Percentiles rank a stretch among this genome's conserved stretches.
Conservation (phyloP, 2,888 invertebrate species). For the Ptilodon capucinus region DNA sequence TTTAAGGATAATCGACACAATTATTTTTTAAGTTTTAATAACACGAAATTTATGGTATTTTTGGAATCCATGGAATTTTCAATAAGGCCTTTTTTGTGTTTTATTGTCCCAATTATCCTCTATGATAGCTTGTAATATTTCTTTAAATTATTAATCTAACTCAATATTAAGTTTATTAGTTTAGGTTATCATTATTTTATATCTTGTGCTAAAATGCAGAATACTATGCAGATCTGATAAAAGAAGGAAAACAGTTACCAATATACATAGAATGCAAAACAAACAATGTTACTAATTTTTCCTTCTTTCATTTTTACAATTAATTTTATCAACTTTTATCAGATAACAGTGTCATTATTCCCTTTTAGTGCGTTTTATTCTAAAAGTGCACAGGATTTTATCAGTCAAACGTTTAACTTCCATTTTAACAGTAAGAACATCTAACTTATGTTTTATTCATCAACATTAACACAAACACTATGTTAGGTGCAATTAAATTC, state of each 20-base stretch:
- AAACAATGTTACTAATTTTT: conserved; percentile 25
- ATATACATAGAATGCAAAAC: conserved; percentile 10
- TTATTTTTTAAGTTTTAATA: too few species aligned
- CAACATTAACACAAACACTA: conserved; percentile 62
- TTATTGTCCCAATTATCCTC: conserved; percentile 58
- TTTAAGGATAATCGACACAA: conserved; percentile 60
- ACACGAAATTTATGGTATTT: too few species aligned
- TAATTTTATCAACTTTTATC: conserved; percentile 34
- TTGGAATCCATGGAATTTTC: too few species aligned
- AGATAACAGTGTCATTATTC: conserved; percentile 36
- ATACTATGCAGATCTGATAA: conserved; percentile 43
- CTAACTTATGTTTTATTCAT: conserved; percentile 41
- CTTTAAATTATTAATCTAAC: conserved; percentile 23
- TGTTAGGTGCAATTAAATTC: conserved; percentile 63
- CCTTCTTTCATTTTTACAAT: conserved; percentile 51
- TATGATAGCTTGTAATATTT: conserved; percentile 18
- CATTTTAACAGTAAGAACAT: conserved; percentile 48
- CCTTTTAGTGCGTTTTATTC: conserved; percentile 57
- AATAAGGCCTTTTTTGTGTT: conserved; percentile 1
- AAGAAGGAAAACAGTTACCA: conserved; percentile 54
- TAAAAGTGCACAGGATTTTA: conserved; percentile 57
- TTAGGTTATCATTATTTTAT: conserved; percentile 4
- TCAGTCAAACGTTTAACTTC: conserved; percentile 41
- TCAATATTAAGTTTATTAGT: not conserved
- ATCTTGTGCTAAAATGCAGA: conserved; percentile 45